phyloP scores from a whole-genome alignment of 2,888 invertebrate genomes.

The Acanthacorydalis orientalis region DNA sequence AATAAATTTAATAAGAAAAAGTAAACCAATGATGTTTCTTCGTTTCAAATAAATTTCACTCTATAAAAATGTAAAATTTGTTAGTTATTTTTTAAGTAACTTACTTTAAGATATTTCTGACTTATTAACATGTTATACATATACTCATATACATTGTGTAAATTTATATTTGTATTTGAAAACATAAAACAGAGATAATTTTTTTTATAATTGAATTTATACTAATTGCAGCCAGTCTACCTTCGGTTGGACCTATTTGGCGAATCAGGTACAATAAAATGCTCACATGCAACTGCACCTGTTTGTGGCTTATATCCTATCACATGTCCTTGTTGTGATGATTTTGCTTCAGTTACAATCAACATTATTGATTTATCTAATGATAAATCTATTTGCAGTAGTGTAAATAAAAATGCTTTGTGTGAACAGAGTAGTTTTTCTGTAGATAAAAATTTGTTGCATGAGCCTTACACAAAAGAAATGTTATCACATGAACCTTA shows the following conservation, averaged over 20 bases:
- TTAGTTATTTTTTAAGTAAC: too few relatives aligned
- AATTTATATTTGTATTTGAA: too few relatives aligned
- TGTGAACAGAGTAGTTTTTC: constrained; percentile 13
- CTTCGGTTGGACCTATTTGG: constrained; percentile 49
- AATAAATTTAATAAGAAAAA: too few relatives aligned
- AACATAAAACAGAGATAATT: too few relatives aligned
- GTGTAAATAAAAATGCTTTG: constrained; percentile 16
- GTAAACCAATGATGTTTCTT: too few relatives aligned
- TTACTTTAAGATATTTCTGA: too few relatives aligned
- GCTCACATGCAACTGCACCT: constrained; percentile 28
- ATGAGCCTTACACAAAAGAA: constrained; percentile 30
- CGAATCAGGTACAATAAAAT: constrained; percentile 60
- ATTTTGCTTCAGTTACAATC: constrained; percentile 25
- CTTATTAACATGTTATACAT: too few relatives aligned
- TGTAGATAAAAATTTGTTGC: constrained; percentile 29
- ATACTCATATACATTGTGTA: too few relatives aligned
- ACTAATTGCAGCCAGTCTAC: constrained; percentile 58
- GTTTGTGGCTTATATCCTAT: constrained; percentile 28
- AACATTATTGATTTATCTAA: constrained; percentile 24
- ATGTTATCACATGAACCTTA: constrained; percentile 47
- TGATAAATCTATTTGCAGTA: constrained; percentile 10
- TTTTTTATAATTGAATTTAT: constrained; percentile 11
- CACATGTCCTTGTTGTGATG: constrained; percentile 28
- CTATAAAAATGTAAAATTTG: too few relatives aligned
- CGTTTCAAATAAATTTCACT: too few relatives aligned